Evolutionary conservation across 2,113 vertebrate species (phyloP), one percentile per base, ranked within the genome.

Genomic region (Silurus glanis): DNA sequence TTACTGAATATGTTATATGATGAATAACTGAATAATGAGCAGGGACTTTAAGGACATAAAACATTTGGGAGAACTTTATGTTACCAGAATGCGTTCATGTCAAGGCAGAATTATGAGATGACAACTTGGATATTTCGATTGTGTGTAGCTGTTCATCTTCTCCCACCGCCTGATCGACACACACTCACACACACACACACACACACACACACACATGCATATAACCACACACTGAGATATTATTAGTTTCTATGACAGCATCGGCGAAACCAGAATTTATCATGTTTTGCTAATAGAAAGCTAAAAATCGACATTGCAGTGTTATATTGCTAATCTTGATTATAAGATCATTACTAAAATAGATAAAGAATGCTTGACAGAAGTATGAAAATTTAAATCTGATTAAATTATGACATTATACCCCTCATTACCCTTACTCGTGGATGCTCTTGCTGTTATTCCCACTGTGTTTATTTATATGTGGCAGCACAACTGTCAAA

Each of bases 1-100:
- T n/a, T 61, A 49, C 80, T 64, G 59, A 82, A 82, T 64, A 64
- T 12, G 58, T 81, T 81, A 82, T 82, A 82, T 49, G 37, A 64
- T 25, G 23, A 49, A 82, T 51, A 64, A 82, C 59, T 66, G 59
- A 82, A 82, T 82, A 82, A 82, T 82, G 21, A 64, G 80, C 28
- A 80, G 16, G 78, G 56, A 47, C 9, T 80, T 58, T 37, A 37
- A 28, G 53, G 6, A 28, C 1, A 10, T 12, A 81, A 37, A 81
- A 6, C 58, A 81, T 81, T 81, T 81, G 74, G 74, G 53, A 82
- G 45, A 62, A 37, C 19, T 37, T 45, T 62, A 23, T 78, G 55
- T 45, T 59, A 14, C 9, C 17, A 49, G 47, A 51, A 64, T 64
- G 59, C 3, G 1, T 64, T 81, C 28, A 47, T 82, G 45, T 64